Evolutionary conservation across 1,140 invertebrate species (phyloP).

Genomic region (Oryctes rhinoceros): DNA sequence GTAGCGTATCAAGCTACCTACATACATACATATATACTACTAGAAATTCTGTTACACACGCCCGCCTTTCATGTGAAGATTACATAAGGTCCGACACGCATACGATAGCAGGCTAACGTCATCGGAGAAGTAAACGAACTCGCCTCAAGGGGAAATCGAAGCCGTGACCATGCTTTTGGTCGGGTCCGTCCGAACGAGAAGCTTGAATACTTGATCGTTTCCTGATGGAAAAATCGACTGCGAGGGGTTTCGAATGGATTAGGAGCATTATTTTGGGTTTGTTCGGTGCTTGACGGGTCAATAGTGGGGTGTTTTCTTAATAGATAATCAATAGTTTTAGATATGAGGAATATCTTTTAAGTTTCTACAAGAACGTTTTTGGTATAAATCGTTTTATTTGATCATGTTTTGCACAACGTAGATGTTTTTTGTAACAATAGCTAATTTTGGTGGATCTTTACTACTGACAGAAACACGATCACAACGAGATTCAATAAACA

Average conservation of each 20-base stretch:
- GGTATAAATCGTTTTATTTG: no score
- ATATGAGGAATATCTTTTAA: no score
- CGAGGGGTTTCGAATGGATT: neutral
- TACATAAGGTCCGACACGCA: neutral
- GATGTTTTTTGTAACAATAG: no score
- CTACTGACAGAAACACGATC: no score
- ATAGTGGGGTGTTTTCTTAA: neutral
- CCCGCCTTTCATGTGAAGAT: neutral
- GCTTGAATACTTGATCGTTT: neutral
- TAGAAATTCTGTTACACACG: neutral
- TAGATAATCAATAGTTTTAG: no score
- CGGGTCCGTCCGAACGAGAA: neutral
- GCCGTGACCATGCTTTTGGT: constrained; percentile 52
- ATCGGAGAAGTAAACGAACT: constrained; percentile 51
- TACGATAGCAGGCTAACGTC: constrained; percentile 40
- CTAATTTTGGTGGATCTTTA: no score
- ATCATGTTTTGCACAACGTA: no score
- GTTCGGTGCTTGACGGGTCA: neutral
- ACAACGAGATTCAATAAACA: no score
- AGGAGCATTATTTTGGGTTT: neutral
- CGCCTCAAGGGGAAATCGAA: constrained; percentile 53
- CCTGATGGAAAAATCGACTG: neutral
- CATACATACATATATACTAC: neutral
- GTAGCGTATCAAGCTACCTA: no score
- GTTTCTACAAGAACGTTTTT: no score